Evolutionary conservation across 1,140 invertebrate genomes (phyloP).

Genomic region (Brachionus koreanus): DNA sequence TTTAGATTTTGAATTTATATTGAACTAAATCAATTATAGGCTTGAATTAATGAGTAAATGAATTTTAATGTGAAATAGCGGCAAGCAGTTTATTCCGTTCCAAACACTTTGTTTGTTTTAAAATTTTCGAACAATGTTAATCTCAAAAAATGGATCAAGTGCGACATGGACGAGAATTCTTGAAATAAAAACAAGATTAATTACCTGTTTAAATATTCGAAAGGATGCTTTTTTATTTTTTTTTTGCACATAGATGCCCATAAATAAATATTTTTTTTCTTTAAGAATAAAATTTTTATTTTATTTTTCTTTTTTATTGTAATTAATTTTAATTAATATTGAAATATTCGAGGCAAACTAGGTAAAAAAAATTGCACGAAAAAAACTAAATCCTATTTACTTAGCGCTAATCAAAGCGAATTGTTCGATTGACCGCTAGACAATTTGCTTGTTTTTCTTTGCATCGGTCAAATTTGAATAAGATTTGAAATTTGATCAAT

Average conservation of each 20-base stretch:
- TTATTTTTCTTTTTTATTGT: background rate
- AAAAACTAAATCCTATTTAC: constrained; percentile 30
- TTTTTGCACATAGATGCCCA: background rate
- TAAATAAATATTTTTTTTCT: constrained; percentile 25
- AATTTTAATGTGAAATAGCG: background rate
- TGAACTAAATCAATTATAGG: constrained; percentile 26
- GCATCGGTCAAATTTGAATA: background rate
- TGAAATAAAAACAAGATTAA: constrained; percentile 32
- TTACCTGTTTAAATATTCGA: constrained; percentile 28
- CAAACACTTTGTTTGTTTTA: background rate
- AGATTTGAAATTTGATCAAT: constrained; percentile 14
- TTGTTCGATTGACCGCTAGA: background rate
- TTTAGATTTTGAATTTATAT: background rate
- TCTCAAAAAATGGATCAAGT: constrained; percentile 20
- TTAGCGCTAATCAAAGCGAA: constrained; percentile 7
- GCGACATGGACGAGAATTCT: background rate
- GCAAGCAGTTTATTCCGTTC: background rate
- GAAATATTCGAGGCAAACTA: background rate
- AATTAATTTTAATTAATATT: constrained; percentile 32
- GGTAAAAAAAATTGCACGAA: constrained; percentile 13
- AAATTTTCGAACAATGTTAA: background rate
- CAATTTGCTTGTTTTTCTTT: constrained; percentile 4
- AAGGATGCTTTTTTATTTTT: background rate
- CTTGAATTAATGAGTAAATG: constrained; percentile 29
- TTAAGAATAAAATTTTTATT: background rate